Evolutionary conservation across 2,888 invertebrate genomes (phyloP).

Genomic region (Pristionchus maxplancki): DNA sequence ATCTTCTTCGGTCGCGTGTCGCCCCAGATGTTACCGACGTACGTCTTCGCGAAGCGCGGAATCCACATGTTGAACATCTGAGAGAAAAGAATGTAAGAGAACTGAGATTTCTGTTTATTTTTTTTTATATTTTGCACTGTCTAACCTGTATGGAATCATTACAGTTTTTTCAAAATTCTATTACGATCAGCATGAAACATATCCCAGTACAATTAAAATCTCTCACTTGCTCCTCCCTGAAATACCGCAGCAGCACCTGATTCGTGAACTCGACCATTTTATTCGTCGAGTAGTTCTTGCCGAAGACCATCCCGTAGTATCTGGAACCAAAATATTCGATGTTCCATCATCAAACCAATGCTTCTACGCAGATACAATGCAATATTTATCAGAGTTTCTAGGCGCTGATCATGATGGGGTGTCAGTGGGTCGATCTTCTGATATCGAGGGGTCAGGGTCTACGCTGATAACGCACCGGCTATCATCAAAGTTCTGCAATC

Average conservation of each 20-base stretch:
- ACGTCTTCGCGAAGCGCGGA: slow-evolving; percentile 28
- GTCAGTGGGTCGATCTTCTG: no score
- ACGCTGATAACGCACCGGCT: background rate
- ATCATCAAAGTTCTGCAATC: slow-evolving; percentile 9
- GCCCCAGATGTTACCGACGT: slow-evolving; percentile 36
- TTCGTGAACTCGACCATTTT: slow-evolving; percentile 27
- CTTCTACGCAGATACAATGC: no score
- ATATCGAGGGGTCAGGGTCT: no score
- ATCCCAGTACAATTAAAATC: no score
- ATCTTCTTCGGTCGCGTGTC: background rate
- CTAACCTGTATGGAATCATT: no score
- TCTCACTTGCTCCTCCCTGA: slow-evolving; percentile 27
- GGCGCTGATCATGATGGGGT: no score
- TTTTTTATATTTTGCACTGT: background rate
- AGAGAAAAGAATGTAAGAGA: background rate
- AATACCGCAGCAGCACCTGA: background rate
- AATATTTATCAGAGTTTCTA: no score
- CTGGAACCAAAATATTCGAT: background rate
- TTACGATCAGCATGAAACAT: background rate
- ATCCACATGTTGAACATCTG: slow-evolving; percentile 46
- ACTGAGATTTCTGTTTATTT: background rate
- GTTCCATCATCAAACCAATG: no score
- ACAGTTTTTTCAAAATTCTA: no score
- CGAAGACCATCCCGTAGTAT: slow-evolving; percentile 36
- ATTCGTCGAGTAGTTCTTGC: slow-evolving; percentile 16